A percentile compares a stretch with the other conserved stretches of the same genome.
These are phyloP conservation scores for Epinotia bilunana DNA, from an alignment of 2,888 invertebrate genomes.

Conservation along the genomic window DNA sequence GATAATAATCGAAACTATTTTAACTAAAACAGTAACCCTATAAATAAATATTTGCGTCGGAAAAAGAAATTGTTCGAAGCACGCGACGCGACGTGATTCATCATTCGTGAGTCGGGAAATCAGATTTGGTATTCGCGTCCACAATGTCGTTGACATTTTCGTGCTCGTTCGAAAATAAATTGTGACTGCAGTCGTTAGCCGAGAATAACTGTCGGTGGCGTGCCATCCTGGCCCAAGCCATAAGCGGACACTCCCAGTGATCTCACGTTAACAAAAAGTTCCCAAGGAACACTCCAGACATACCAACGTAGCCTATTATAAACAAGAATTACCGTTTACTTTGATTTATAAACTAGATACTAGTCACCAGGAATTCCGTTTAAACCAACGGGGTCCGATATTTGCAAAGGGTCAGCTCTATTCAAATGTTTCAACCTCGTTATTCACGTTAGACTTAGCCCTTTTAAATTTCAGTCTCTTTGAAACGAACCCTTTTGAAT, in stretches of 20 bases:
- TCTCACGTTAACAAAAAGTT: conserved; percentile 23
- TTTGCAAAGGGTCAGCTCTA: conserved; percentile 73
- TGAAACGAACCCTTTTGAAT: conserved; percentile 71
- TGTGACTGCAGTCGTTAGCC: conserved; percentile 53
- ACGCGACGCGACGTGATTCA: conserved; percentile 73
- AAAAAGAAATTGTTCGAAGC: conserved; percentile 70
- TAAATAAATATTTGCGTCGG: conserved; percentile 59
- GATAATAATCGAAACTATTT: conserved; percentile 60
- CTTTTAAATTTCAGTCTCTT: conserved; percentile 71
- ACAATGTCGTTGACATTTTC: conserved; percentile 77
- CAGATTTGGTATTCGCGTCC: conserved; percentile 69
- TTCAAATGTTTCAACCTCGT: conserved; percentile 77
- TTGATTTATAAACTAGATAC: conserved; percentile 50
- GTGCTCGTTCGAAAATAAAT: conserved; percentile 60
- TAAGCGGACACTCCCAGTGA: conserved; percentile 15
- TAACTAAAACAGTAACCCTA: conserved; percentile 53
- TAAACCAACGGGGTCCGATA: conserved; percentile 62
- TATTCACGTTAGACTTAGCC: conserved; percentile 76
- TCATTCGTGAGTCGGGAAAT: conserved; percentile 69
- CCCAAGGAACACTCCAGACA: conserved; percentile 16
- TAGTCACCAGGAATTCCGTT: conserved; percentile 56
- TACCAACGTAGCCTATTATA: conserved; percentile 29
- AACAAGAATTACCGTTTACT: conserved; percentile 44
- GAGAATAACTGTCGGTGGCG: conserved; percentile 57
- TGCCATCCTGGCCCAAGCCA: conserved; percentile 44